phyloP scores from a whole-genome alignment of 2,113 vertebrate genomes.

The Spilogale gracilis region DNA sequence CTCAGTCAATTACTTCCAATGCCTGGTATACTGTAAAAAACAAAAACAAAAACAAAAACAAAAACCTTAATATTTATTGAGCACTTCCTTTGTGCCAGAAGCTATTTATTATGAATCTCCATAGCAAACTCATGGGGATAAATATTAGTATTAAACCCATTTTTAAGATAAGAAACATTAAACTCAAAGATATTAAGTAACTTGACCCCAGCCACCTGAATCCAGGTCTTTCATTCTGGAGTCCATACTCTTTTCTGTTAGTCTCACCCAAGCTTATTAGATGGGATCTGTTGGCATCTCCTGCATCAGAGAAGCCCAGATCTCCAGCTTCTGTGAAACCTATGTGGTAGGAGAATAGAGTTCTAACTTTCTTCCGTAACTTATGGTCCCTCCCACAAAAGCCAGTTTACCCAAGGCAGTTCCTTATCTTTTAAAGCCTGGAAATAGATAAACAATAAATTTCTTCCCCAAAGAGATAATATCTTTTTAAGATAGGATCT shows the following conservation, averaged over 20 bases:
- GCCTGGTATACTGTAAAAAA: background rate
- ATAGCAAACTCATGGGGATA: background rate
- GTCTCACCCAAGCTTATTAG: background rate
- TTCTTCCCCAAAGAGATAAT: conserved; percentile 32
- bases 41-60: background rate
- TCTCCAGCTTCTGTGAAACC: background rate
- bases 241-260: background rate
- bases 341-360: background rate
- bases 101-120: background rate
- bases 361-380: conserved; percentile 33
- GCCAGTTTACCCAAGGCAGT: background rate
- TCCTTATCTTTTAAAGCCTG: conserved; percentile 44
- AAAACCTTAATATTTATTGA: background rate
- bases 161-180: conserved; percentile 60
- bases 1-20: background rate
- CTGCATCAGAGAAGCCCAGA: background rate
- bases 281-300: background rate
- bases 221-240: background rate
- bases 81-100: background rate
- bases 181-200: conserved; percentile 46
- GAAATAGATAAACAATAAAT: conserved; percentile 61
- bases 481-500: conserved; percentile 38
- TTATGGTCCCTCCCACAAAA: background rate
- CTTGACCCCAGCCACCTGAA: conserved; percentile 2
- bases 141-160: background rate